Evolutionary conservation across 1,140 invertebrate species (phyloP), one percentile per base, ranked within the genome.

Genomic region (Panagrolaimus sp.): DNA sequence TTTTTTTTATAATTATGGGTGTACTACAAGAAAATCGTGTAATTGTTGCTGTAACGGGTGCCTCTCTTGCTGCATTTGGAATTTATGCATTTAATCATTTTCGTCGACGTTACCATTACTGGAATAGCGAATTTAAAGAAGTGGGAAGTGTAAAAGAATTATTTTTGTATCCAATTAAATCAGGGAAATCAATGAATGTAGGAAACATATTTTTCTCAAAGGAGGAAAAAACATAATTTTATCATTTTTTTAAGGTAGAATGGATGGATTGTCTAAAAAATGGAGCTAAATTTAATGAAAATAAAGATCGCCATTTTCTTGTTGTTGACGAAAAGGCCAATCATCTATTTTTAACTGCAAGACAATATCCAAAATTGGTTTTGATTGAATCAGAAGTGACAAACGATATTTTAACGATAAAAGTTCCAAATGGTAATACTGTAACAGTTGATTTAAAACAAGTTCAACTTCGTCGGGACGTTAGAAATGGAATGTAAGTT

Each of bases 101-200:
- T 38, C 2, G 2, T 38, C 31, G 31, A 38, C 31, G 31, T 4
- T 38, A 38, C 7, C 31, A 38, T 38, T 57, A 57, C 20, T 57
- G 51, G 68, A 70, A 70, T 69, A 47, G 66, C 27, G 27, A 47
- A 27, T 69, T 66, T 16, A 42, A 25, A 9, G 44, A 66, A 16
- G 67, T 53, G 13, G 67, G 67, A 47, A 65, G 43, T 20, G 67
- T 69, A 13, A 51, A 69, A 11, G 14, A 53, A 42, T 48, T 72
- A 27, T 74, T 31, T 46, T 53, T 73, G 23, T 73, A 69, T 68
- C 72, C 72, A 42, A 74, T 74, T 16, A 73, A 73, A 64, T 73
- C 72, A 16, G 75, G 71, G 14, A 75, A 68, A 66, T 31, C 53
- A 16, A 73, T 65, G 45, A 42, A 75, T n/a, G 72, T 73, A 25